Evolutionary conservation across 2,888 invertebrate species (phyloP).

Genomic region (Operophtera brumata): DNA sequence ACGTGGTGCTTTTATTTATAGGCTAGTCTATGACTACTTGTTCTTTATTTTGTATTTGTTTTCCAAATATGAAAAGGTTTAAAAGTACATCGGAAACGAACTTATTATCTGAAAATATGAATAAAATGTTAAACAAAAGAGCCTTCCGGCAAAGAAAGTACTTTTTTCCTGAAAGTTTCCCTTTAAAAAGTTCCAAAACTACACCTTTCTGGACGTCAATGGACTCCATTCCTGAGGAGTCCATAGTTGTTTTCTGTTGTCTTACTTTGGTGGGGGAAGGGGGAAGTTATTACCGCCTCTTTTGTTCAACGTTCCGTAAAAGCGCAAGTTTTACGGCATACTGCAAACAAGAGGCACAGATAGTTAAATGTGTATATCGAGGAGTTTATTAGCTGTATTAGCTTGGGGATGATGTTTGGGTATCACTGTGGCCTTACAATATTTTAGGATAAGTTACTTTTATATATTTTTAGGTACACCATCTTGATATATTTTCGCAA

Average conservation of each 20-base stretch:
- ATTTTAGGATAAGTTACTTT: conserved; percentile 7
- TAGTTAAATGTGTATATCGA: conserved; percentile 41
- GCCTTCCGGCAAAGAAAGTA: conserved; percentile 27
- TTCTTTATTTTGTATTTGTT: too few relatives aligned
- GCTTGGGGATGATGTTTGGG: conserved; percentile 12
- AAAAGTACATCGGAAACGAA: too few relatives aligned
- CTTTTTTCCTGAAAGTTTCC: conserved; percentile 49
- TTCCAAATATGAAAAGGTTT: too few relatives aligned
- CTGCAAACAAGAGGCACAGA: conserved; percentile 47
- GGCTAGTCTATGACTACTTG: too few relatives aligned
- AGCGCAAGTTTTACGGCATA: conserved; percentile 62
- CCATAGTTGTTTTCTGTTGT: conserved; percentile 63
- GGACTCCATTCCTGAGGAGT: conserved; percentile 58
- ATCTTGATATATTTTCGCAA: background rate
- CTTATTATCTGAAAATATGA: conserved; percentile 5
- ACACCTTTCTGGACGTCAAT: conserved; percentile 66
- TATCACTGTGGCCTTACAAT: conserved; percentile 3
- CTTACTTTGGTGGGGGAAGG: conserved; percentile 46
- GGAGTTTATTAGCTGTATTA: conserved; percentile 40
- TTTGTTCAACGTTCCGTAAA: conserved; percentile 64
- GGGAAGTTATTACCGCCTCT: conserved; percentile 65
- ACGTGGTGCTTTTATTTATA: too few relatives aligned
- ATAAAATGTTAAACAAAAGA: conserved; percentile 29
- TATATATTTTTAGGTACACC: background rate
- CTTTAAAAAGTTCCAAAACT: conserved; percentile 61